Conservation (phyloP, 2,797 vertebrate species). For the Propithecus perrieri region DNA sequence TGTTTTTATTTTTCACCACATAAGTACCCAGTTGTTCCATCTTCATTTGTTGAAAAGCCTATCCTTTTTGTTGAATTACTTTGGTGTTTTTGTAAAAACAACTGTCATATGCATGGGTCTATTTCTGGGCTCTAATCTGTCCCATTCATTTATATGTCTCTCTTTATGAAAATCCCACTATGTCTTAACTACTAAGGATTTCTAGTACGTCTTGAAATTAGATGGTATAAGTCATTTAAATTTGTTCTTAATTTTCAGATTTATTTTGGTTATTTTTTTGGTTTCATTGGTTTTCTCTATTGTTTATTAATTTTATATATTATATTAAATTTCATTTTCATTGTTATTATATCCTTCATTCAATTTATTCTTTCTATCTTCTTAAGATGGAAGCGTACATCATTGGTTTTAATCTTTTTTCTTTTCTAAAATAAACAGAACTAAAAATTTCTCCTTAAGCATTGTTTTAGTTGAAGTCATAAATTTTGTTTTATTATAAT, state of each 20-base stretch:
- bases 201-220: not conserved
- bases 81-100: not conserved
- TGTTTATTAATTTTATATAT: not conserved
- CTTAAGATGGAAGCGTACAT: not conserved
- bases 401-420: not conserved
- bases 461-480: not conserved
- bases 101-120: not conserved
- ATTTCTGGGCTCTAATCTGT: not conserved
- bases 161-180: not conserved
- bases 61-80: not conserved
- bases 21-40: not conserved
- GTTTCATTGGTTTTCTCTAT: not conserved
- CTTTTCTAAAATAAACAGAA: not conserved
- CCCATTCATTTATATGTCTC: not conserved
- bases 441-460: not conserved
- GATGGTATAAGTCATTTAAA: not conserved
- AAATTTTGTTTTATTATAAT: not conserved
- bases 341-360: not conserved
- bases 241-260: not conserved
- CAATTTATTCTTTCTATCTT: not conserved
- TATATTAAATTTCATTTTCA: not conserved
- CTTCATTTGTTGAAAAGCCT: not conserved
- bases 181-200: not conserved
- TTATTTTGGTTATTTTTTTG: not conserved
- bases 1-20: not conserved